These are phyloP conservation scores for Dermolepida albohirtum DNA, from an alignment of 2,888 invertebrate genomes.

Conservation along the genomic window DNA sequence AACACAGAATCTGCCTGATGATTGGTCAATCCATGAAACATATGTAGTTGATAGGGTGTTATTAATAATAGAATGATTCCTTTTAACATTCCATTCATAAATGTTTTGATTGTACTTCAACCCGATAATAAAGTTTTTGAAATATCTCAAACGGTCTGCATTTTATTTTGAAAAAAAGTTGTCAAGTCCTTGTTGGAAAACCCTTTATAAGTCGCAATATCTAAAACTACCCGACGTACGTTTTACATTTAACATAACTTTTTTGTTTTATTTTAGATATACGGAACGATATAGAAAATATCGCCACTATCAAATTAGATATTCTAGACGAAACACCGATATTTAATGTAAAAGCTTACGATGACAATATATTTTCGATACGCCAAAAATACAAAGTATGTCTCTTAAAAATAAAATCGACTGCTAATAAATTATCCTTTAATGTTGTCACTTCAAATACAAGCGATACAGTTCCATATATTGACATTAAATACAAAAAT, in stretches of 20 bases:
- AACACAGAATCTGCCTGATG: too few relatives aligned
- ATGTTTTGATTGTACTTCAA: too few relatives aligned
- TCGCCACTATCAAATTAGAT: background rate
- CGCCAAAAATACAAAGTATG: constrained; percentile 38
- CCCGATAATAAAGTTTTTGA: too few relatives aligned
- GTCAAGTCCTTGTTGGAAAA: too few relatives aligned
- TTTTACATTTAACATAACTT: background rate
- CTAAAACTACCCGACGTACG: too few relatives aligned
- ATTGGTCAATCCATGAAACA: too few relatives aligned
- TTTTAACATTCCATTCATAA: too few relatives aligned
- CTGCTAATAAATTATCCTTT: constrained; percentile 4
- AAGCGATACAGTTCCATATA: constrained; percentile 18
- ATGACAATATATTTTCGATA: constrained; percentile 10
- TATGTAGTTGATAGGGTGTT: too few relatives aligned
- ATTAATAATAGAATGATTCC: too few relatives aligned
- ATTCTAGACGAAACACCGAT: constrained; percentile 20
- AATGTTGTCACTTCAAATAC: constrained; percentile 2
- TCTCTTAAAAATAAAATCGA: constrained; percentile 16
- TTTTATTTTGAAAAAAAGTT: too few relatives aligned
- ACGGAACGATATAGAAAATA: background rate
- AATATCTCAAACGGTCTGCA: too few relatives aligned
- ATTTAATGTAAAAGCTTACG: constrained; percentile 14
- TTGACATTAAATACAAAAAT: constrained; percentile 37
- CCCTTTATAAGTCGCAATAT: too few relatives aligned
- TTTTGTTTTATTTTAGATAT: constrained; percentile 20